Conservation (phyloP, 2,113 vertebrate species). For the Calypte anna region DNA sequence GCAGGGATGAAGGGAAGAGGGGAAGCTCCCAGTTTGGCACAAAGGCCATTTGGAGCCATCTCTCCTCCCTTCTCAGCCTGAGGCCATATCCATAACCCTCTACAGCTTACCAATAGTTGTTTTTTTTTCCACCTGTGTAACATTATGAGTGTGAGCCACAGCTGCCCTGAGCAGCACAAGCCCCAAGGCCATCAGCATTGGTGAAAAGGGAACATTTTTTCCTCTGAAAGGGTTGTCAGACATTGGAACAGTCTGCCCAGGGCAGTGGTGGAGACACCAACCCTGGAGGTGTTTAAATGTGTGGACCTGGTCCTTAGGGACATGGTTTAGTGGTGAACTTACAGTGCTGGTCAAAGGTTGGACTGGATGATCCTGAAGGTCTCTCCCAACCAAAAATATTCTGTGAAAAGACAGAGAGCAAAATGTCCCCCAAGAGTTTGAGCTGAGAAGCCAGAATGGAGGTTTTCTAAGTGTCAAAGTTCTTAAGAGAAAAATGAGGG, state of each 20-base stretch:
- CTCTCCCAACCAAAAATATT: too few relatives aligned
- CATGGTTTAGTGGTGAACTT: too few relatives aligned
- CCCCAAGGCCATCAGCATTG: not conserved
- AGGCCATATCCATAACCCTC: fast-evolving
- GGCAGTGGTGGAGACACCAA: too few relatives aligned
- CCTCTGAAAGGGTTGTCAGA: too few relatives aligned
- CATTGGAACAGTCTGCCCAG: too few relatives aligned
- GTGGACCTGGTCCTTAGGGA: too few relatives aligned
- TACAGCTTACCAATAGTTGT: not conserved
- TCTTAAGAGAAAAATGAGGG: not conserved
- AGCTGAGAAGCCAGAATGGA: not conserved
- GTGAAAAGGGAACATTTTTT: not conserved
- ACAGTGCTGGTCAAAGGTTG: too few relatives aligned
- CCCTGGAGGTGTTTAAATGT: too few relatives aligned
- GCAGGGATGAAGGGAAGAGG: not conserved
- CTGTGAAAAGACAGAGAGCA: not conserved
- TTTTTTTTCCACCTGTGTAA: not conserved
- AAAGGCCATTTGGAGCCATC: not conserved
- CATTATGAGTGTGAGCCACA: not conserved
- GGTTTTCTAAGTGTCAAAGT: not conserved
- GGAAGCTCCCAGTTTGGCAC: not conserved
- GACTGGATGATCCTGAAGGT: too few relatives aligned
- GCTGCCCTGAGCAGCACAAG: not conserved
- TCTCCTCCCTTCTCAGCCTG: not conserved
- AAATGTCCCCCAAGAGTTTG: not conserved